Conservation (phyloP, 2,797 vertebrate species). For the Loris lydekkerianus region DNA sequence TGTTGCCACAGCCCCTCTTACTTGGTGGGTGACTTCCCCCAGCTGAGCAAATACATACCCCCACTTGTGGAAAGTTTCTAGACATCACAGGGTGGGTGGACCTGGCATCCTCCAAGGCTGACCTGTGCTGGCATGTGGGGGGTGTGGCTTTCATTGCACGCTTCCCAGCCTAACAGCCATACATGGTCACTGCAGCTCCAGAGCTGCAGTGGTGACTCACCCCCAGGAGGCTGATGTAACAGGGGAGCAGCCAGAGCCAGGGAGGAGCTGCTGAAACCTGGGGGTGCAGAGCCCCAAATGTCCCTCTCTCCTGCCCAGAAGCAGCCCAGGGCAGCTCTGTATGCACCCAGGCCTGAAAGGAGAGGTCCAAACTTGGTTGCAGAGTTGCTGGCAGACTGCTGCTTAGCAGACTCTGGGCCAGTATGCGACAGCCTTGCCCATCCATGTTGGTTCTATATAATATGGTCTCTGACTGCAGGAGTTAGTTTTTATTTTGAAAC, state of each 20-base stretch:
- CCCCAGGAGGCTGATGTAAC: slow-evolving; percentile 2
- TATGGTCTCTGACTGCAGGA: background rate
- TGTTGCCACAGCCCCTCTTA: background rate
- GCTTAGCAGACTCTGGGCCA: background rate
- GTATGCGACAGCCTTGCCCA: background rate
- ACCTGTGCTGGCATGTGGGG: background rate
- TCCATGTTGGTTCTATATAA: background rate
- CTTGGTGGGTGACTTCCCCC: background rate
- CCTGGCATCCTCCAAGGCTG: background rate
- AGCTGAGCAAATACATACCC: background rate
- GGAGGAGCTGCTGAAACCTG: background rate
- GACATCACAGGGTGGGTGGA: background rate
- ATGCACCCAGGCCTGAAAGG: background rate
- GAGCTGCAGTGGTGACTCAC: slow-evolving; percentile 47
- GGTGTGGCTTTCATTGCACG: background rate
- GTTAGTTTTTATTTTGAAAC: slow-evolving; percentile 18
- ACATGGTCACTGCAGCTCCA: slow-evolving; percentile 3
- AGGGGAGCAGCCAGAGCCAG: background rate
- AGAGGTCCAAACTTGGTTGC: background rate
- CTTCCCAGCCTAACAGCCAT: slow-evolving; percentile 8
- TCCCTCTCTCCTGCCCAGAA: fast-evolving
- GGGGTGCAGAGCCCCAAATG: background rate
- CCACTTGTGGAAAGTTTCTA: background rate
- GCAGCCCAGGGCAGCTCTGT: background rate
- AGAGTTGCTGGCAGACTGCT: background rate